Percentiles rank a stretch among this genome's conserved stretches.
Conservation (phyloP, 2,797 vertebrate genomes). For the Sebastiscus albofasciatus region DNA sequence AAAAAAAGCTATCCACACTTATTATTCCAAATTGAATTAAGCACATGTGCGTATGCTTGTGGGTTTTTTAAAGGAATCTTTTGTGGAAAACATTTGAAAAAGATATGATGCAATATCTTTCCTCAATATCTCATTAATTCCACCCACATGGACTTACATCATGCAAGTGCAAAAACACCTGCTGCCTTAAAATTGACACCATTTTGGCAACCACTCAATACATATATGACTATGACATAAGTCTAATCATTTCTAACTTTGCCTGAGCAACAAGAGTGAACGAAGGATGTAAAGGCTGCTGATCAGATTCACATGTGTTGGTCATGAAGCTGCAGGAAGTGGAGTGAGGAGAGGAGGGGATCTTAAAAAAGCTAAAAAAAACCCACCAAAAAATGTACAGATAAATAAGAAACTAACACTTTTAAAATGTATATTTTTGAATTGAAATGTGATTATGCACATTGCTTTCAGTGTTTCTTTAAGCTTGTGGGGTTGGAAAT, state of each 20-base stretch:
- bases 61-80: too few relatives aligned
- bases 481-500: neutral
- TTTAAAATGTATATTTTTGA: too few relatives aligned
- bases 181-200: neutral
- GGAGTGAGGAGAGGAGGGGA: neutral
- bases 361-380: neutral
- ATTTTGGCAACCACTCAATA: neutral
- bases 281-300: neutral
- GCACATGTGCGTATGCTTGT: too few relatives aligned
- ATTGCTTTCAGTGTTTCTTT: neutral
- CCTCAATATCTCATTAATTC: neutral
- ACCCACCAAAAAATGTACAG: neutral
- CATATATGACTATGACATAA: neutral
- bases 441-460: neutral
- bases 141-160: neutral
- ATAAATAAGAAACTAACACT: neutral
- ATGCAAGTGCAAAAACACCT: neutral
- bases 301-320: neutral
- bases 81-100: too few relatives aligned
- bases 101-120: neutral
- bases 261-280: neutral
- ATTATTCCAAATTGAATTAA: neutral
- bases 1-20: neutral
- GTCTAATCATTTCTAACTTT: neutral
- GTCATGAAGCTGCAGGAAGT: neutral